These are phyloP conservation scores for Micronycteris hirsuta DNA, from an alignment of 2,113 vertebrate genomes.

Conservation along the genomic window DNA sequence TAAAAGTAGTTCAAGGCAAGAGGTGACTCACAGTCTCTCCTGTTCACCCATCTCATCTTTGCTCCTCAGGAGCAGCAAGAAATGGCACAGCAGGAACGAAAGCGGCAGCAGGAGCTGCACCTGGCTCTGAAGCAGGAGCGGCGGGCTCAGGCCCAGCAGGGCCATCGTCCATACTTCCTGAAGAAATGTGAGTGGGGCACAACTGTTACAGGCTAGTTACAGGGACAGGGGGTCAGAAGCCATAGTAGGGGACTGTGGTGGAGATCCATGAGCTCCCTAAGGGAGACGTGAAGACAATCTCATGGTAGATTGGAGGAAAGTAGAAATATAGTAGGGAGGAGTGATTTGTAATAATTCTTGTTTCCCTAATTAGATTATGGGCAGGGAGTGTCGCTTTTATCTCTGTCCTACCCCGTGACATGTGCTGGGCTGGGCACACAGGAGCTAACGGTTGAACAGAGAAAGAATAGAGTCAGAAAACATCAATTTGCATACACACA, in stretches of 20 bases:
- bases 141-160: constrained; percentile 86
- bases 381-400: background rate
- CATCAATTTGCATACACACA: background rate
- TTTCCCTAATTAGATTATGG: background rate
- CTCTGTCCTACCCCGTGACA: background rate
- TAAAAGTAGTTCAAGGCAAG: background rate
- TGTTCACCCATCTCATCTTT: background rate
- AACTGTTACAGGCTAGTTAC: background rate
- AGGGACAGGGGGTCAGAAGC: background rate
- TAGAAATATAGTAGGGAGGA: background rate
- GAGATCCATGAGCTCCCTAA: background rate
- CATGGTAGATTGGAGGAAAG: background rate
- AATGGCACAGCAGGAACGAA: constrained; percentile 77
- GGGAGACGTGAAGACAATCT: background rate
- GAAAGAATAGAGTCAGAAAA: background rate
- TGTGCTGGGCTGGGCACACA: background rate
- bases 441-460: background rate
- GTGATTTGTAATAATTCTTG: background rate
- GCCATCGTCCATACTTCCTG: constrained; percentile 90
- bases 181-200: constrained; percentile 87
- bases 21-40: background rate
- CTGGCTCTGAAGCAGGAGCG: constrained; percentile 81
- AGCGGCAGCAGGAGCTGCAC: constrained; percentile 81
- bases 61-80: constrained; percentile 90
- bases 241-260: too few relatives aligned